Base-by-base conservation (phyloP, 92 coral and sea anemone genomes). In the Actinostola sp. region DNA sequence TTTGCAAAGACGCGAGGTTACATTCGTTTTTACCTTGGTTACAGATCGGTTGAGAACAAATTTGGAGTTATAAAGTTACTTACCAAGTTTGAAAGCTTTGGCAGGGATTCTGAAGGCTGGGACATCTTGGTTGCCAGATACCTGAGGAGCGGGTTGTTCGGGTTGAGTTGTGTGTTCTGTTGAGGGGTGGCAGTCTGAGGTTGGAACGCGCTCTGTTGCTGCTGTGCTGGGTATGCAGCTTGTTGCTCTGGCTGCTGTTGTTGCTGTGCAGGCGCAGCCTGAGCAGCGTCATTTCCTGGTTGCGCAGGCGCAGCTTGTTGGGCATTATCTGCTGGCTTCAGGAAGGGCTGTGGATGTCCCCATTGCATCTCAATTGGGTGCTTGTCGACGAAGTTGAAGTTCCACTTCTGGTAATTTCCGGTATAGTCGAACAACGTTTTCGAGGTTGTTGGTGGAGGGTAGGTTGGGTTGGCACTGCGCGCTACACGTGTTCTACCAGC, bases 381-480 rank as follows among this genome's bases (percentile, higher is more conserved):
- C 29, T 74, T 5, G 5, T 75, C 77, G 1, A 76, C 76, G 58
- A 38, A 86, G 1, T 60, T 44, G 63, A 86, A 81, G 2, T 39
- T 36, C 86, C 82, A 80, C 59, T 80, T 46, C 43, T 69, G 52
- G 31, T 67, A 42, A 17, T 70, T 53, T 41, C 91, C 59, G 12
- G 48, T 31, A 61, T 86, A 76, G 49, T 86, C 80, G 56, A 86
- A 81, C 39, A 86, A 60, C 0, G 7, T 63, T 67, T 64, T 7
- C 60, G 20, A 73, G 81, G 36, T 24, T 12, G 34, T 30, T 14
- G 72, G 49, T 32, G 71, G 81, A 8, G 39, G 41, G 52, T 51
- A 64, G 41, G 62, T 44, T 20, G 63, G 71, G 1, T 50, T 45
- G 12, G 81, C 72, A 15, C 55, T 43, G 29, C 81, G 70, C 24